These are phyloP conservation scores for Papilio protenor DNA, from an alignment of 2,888 invertebrate species.

Conservation along the genomic window DNA sequence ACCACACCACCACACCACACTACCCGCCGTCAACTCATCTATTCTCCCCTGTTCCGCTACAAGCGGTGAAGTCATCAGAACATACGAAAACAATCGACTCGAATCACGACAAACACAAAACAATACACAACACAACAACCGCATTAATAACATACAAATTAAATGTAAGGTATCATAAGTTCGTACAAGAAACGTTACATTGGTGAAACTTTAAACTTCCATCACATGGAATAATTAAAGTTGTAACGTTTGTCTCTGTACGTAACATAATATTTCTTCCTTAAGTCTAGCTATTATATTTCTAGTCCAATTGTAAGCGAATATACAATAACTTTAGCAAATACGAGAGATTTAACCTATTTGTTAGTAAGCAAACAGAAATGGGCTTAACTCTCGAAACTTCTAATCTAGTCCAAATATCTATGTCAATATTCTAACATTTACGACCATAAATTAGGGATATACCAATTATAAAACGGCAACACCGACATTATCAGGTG, in stretches of 20 bases:
- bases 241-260: conserved; percentile 4
- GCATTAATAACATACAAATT: not conserved
- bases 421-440: not conserved
- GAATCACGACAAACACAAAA: not conserved
- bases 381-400: conserved; percentile 19
- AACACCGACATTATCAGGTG: too few relatives aligned
- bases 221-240: not conserved
- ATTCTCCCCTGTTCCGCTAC: too few relatives aligned
- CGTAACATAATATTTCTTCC: not conserved
- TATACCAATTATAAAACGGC: too few relatives aligned
- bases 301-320: not conserved
- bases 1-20: too few relatives aligned
- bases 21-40: not conserved
- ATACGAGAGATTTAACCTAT: conserved; percentile 34
- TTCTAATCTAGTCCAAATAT: conserved; percentile 8
- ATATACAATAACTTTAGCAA: not conserved
- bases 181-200: not conserved
- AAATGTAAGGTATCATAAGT: not conserved
- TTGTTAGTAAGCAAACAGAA: conserved; percentile 36
- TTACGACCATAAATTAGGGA: not conserved
- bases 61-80: not conserved
- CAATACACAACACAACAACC: not conserved
- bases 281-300: not conserved
- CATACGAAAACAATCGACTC: not conserved
- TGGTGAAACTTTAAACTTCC: not conserved